Conservation (phyloP, 2,888 invertebrate genomes). For the Trichogramma dendrolimi region DNA sequence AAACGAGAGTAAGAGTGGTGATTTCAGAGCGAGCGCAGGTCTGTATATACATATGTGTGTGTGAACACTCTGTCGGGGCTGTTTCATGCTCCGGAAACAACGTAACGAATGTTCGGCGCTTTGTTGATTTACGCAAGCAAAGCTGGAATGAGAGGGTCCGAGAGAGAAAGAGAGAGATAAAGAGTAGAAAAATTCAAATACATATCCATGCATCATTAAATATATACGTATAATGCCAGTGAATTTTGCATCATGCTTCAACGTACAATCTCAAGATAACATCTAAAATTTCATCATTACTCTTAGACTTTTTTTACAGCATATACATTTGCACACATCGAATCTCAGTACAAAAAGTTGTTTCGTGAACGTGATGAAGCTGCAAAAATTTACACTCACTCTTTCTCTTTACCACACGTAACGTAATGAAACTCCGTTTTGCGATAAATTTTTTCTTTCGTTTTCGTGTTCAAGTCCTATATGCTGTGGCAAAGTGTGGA, state of each 20-base stretch:
- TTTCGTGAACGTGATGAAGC: constrained; percentile 6
- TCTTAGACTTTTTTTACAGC: constrained; percentile 28
- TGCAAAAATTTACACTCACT: constrained; percentile 14
- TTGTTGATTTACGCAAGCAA: constrained; percentile 43
- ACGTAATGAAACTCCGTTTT: not conserved
- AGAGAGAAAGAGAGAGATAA: too few relatives aligned
- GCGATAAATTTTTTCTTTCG: not conserved
- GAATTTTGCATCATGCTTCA: too few relatives aligned
- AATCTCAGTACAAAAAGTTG: constrained; percentile 8
- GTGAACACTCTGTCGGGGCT: constrained; percentile 24
- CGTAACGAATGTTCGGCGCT: constrained; percentile 47
- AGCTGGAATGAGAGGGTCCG: too few relatives aligned
- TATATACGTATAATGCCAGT: too few relatives aligned
- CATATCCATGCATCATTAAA: too few relatives aligned
- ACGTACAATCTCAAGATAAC: too few relatives aligned
- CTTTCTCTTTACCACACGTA: not conserved
- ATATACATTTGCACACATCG: constrained; percentile 6
- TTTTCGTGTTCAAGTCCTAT: not conserved
- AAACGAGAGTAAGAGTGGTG: constrained; percentile 23
- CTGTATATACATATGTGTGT: too few relatives aligned
- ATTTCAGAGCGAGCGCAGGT: constrained; percentile 15
- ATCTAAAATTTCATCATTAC: too few relatives aligned
- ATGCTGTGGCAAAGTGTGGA: not conserved
- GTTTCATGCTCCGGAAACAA: constrained; percentile 45
- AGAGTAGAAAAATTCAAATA: too few relatives aligned